phyloP scores from a whole-genome alignment of 1,140 invertebrate species.

The Diplogasteroides magnus region DNA sequence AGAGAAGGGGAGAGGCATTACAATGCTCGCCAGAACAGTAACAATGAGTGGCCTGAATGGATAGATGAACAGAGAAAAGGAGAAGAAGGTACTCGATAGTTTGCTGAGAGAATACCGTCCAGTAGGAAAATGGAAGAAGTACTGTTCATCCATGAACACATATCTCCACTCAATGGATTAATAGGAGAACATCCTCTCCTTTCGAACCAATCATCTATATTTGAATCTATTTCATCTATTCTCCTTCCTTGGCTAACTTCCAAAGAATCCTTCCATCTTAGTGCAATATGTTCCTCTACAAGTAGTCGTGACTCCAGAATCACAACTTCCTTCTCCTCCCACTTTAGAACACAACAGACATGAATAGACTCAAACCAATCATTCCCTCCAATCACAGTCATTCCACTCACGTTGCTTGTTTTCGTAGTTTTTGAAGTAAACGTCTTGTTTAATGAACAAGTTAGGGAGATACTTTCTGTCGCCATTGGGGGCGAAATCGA shows the following conservation, averaged over 20 bases:
- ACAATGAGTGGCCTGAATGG: not conserved
- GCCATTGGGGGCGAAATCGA: not conserved
- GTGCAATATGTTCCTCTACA: constrained; percentile 11
- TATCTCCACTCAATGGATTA: not conserved
- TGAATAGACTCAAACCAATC: not conserved
- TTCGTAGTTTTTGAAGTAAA: not conserved
- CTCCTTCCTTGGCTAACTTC: not conserved
- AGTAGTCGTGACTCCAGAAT: not conserved
- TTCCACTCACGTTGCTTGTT: not conserved
- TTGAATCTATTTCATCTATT: not conserved
- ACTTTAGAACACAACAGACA: constrained; percentile 2
- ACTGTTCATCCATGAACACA: not conserved
- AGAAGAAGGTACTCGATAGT: not conserved
- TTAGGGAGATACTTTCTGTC: not conserved
- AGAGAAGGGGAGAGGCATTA: not conserved
- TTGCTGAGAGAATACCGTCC: not conserved
- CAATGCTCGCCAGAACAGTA: not conserved
- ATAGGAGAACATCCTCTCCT: not conserved
- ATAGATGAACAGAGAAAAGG: not conserved
- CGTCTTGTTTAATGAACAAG: not conserved
- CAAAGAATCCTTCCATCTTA: constrained; percentile 1
- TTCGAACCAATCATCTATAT: not conserved
- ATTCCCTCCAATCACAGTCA: not conserved
- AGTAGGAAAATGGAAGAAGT: not conserved
- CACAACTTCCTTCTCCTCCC: constrained; percentile 8